Percentiles rank a stretch among this genome's conserved stretches.
phyloP scores from a whole-genome alignment of 37 sponge, comb jelly and placozoan species.

The Hexactinellida sp. region DNA sequence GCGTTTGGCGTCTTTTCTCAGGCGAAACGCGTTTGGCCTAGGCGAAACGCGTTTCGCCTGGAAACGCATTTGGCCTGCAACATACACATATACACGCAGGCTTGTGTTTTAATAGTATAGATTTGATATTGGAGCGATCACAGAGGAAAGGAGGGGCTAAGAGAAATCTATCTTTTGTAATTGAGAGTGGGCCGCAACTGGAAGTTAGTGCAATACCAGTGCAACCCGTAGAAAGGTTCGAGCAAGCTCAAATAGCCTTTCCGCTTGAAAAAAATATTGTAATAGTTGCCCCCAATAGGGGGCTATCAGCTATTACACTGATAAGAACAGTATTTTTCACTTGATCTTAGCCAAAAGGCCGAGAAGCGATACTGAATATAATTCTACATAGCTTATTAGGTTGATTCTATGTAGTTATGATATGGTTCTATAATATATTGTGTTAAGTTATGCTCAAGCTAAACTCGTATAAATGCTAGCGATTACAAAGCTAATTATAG shows the following conservation, averaged over 20 bases:
- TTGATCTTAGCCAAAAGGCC: slow-evolving; percentile 71
- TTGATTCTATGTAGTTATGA: not conserved
- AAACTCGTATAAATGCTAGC: too few species aligned
- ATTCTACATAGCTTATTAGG: not conserved
- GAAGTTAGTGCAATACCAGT: slow-evolving; percentile 57
- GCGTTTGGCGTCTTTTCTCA: too few species aligned
- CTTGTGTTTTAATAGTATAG: too few species aligned
- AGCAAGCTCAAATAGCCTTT: slow-evolving; percentile 45
- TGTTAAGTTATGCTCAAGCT: not conserved
- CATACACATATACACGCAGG: too few species aligned
- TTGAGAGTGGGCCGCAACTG: slow-evolving; percentile 42
- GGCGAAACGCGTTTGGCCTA: too few species aligned
- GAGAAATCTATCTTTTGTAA: not conserved
- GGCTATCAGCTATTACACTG: slow-evolving; percentile 53
- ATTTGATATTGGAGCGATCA: too few species aligned
- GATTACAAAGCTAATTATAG: too few species aligned
- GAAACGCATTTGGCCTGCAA: too few species aligned
- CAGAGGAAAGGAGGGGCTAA: too few species aligned
- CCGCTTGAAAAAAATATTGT: slow-evolving; percentile 39
- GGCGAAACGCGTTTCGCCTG: too few species aligned
- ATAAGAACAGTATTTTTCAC: slow-evolving; percentile 61
- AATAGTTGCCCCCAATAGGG: slow-evolving; percentile 25
- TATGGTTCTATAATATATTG: not conserved
- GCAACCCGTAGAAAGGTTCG: slow-evolving; percentile 32
- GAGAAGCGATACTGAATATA: slow-evolving; percentile 32